These are phyloP conservation scores for Acromyrmex echinatior DNA, from an alignment of 1,140 invertebrate species.

Conservation along the genomic window DNA sequence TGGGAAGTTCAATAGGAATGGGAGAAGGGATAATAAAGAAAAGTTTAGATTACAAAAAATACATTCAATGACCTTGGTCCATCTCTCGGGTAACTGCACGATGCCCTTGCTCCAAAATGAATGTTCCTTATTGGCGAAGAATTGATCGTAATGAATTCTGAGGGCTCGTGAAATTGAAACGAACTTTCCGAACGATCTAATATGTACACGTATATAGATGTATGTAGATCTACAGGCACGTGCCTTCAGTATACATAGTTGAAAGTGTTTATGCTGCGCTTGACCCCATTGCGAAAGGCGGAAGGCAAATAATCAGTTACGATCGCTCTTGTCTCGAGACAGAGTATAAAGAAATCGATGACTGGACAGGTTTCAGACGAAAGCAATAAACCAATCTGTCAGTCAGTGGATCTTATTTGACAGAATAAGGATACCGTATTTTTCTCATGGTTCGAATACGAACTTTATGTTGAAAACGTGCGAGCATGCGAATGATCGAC, in stretches of 20 bases:
- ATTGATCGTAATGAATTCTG: too few relatives aligned
- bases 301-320: slow-evolving; percentile 17
- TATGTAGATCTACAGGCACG: neutral
- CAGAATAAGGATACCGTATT: neutral
- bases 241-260: neutral
- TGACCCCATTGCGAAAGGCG: slow-evolving; percentile 34
- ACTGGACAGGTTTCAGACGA: neutral
- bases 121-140: too few relatives aligned
- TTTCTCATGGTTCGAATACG: neutral
- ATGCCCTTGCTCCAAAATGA: too few relatives aligned
- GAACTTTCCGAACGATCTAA: too few relatives aligned
- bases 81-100: too few relatives aligned
- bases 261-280: slow-evolving; percentile 47
- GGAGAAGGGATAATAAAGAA: too few relatives aligned
- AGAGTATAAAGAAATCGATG: slow-evolving; percentile 14
- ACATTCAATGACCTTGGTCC: too few relatives aligned
- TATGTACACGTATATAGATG: too few relatives aligned
- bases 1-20: too few relatives aligned
- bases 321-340: slow-evolving; percentile 19
- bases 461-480: neutral
- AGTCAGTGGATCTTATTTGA: neutral
- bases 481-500: neutral
- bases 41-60: too few relatives aligned
- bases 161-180: too few relatives aligned
- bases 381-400: slow-evolving; percentile 10